Percentiles rank a stretch among this genome's conserved stretches.
These are phyloP conservation scores for Ciconia nigra DNA, from an alignment of 2,797 vertebrate genomes.

Conservation along the genomic window DNA sequence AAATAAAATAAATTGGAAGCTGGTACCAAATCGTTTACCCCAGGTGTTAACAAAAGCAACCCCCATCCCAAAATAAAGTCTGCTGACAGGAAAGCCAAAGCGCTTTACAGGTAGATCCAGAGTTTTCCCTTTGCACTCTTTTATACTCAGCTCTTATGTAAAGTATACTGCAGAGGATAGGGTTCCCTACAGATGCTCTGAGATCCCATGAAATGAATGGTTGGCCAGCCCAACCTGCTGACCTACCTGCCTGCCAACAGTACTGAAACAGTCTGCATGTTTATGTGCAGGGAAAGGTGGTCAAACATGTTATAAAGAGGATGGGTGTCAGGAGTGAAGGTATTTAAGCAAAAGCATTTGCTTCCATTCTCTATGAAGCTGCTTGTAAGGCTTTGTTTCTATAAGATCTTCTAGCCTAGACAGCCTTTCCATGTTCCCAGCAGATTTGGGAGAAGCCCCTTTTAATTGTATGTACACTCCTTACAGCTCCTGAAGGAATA, in stretches of 20 bases:
- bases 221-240: neutral
- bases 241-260: neutral
- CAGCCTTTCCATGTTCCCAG: neutral
- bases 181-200: neutral
- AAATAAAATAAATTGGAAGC: constrained; percentile 37
- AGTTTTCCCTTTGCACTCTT: neutral
- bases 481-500: neutral
- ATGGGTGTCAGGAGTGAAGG: neutral
- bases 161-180: neutral
- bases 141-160: neutral
- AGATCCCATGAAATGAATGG: neutral
- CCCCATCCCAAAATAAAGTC: constrained; percentile 35
- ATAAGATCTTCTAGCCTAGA: neutral
- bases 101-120: neutral
- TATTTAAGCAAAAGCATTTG: neutral
- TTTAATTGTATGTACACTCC: neutral
- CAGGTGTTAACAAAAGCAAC: neutral
- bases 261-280: neutral
- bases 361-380: neutral
- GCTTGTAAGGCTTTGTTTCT: neutral
- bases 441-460: neutral
- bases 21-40: neutral
- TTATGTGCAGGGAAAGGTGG: neutral
- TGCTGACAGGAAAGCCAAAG: neutral
- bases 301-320: neutral